Evolutionary conservation across 2,888 invertebrate species (phyloP), one percentile per base, ranked within the genome.

Genomic region (Leucoptera coffeella): DNA sequence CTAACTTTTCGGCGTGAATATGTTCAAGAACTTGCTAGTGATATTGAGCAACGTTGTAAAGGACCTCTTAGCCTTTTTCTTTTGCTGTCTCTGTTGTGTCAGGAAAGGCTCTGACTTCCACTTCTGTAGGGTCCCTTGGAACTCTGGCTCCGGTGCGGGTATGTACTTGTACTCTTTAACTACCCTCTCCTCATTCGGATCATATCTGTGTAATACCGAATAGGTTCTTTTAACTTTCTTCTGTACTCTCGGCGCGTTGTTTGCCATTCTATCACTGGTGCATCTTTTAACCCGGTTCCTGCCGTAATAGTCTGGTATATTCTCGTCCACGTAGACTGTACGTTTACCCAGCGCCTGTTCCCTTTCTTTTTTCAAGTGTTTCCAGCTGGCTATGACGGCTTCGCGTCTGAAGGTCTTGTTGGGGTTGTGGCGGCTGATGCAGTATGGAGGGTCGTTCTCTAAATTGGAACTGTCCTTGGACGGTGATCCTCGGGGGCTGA

Each of bases 371-470:
- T 72, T 72, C 41, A 72, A 39, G 35, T 50, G 62, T 36, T 60
- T 69, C 72, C 72, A 72, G 1, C 71, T 71, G 14, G 72, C 72
- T 12, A 72, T 72, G 17, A 72, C 67, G 2, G 69, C 61, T 38
- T 72, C 72, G 7, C 72, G 45, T 2, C 72, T 54, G 44, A 67
- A 71, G 15, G 67, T 69, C 42, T 57, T 67, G 43, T 69, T 69
- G 0, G 69, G 69, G 32, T 69, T 69, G 43, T 67, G 67, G n/a
- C 69, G 56, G 40, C 67, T 69, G 40, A 69, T 64, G 42, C 50
- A 52, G 43, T 54, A 67, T 2, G 54, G 43, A 24, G 49, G 50
- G 26, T 65, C 61, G 15, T 67, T 62, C 25, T 60, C 64, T 31
- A 65, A 51, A 43, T 67, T 69, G 19, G 69, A 59, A 6, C 65